Evolutionary conservation across 2,797 vertebrate genomes (phyloP), one percentile per base, ranked within the genome.

Genomic region (Octomys mimax): DNA sequence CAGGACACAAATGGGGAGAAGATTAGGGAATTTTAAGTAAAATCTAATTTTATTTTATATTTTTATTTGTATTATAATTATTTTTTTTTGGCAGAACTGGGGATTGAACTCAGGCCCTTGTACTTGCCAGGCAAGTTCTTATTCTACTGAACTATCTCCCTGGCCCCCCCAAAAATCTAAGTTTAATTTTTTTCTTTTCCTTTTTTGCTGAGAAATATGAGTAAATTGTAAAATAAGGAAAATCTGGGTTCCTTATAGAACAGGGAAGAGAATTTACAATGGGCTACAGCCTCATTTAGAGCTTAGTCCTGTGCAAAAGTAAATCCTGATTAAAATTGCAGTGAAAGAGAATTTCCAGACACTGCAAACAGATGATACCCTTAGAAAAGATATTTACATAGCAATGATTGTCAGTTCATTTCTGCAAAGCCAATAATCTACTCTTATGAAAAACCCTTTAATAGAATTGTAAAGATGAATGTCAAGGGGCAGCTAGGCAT

Each of bases 391-490:
- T 73, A 92, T 66, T 80, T 84, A 81, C 0, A 1, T 49, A 81
- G 49, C 19, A 6, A 64, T 87, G 64, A 96, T 14, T 89, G 39
- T 96, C 88, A 91, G 75, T 42, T 96, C 75, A 86, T 87, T 91
- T 95, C 89, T 78, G 31, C 71, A 95, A 95, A 94, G 78, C 77
- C 62, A 70, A 36, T 75, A 94, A 93, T 92, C 89, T 83, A 68
- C 64, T 96, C 77, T 92, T 82, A 91, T 1, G n/a, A 83, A 85
- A 94, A 89, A 70, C 39, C 75, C 80, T 89, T 81, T 75, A 95
- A 91, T 36, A 89, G 46, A 59, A 87, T 81, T 62, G 54, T 73
- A 81, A 92, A 87, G 86, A 87, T 57, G 28, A 83, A 92, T 70
- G 33, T 92, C 88, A 94, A 87, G 73, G 46, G 81, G 39, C 49